Evolutionary conservation across 2,113 vertebrate genomes (phyloP), one percentile per base, ranked within the genome.

Genomic region (Esox niger): DNA sequence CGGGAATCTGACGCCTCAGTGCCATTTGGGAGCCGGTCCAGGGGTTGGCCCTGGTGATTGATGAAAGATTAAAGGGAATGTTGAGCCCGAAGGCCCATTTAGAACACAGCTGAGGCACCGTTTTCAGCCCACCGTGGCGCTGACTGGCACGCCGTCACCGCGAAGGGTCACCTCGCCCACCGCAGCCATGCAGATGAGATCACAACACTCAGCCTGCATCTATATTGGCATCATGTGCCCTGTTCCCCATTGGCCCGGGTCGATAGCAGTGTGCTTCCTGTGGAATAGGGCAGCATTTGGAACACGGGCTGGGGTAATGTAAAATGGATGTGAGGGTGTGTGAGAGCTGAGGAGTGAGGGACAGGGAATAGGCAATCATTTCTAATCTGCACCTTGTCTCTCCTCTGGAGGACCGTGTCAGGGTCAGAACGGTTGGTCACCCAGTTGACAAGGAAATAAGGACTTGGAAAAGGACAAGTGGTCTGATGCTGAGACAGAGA

Each of bases 21-120:
- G 3, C 13, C 13, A 17, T 43, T 43, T 43, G 38, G 38, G 38
- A 43, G 11, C 3, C 3, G 5, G 13, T 2, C 13, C 13, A 43
- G 38, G 3, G 11, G 11, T 15, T 43, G 38, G 38, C 38, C 81
- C 86, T 73, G 21, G 76, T 87, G 90, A 91, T 85, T 90, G 90
- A 91, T 92, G 91, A 92, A 87, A 92, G 90, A 92, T 92, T 92
- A 91, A 91, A 92, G 88, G 87, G 88, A 90, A 88, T 90, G 86
- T 89, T 86, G 85, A 85, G 85, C 87, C 74, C 89, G 87, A 88
- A 89, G 84, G 88, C 84, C 80, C 88, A 87, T 90, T 91, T 89
- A 91, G 78, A 84, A 78, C 84, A 84, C 86, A 70, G 78, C 87
- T 76, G 86, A 84, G 78, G 82, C 88, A 82, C 88, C 81, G 87